Evolutionary conservation across 2,888 invertebrate genomes (phyloP), one percentile per base, ranked within the genome.

Genomic region (Latheticus oryzae): DNA sequence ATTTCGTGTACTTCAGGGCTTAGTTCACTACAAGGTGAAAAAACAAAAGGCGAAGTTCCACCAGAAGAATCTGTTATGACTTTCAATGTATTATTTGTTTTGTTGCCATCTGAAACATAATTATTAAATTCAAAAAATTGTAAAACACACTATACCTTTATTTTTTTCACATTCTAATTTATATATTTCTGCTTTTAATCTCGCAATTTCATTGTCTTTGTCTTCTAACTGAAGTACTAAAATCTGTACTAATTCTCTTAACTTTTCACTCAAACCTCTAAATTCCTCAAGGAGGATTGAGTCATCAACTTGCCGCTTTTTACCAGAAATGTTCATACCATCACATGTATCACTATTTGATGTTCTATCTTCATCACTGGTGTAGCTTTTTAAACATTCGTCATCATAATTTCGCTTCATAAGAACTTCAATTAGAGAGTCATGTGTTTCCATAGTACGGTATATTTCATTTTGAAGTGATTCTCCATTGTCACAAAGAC

Each of bases 361-460:
- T 11, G 55, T 57, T 40, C 69, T 70, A 9, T 76, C 76, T 23
- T 74, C 73, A 9, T 33, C 33, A 17, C 33, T 43, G 1, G 32
- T 1, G 15, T n/a, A 42, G 1, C 11, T 26, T 16, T 11, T 24
- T 8, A 12, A n/a, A 4, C 13, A 15, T 7, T 53, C 66, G 37
- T 67, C 68, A 2, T 47, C 40, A 60, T 17, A 30, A 8, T 47
- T 47, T 3, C 59, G 51, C 51, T 59, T 59, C 24, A 55, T 38
- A 9, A 59, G 30, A 21, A 59, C 17, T 9, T 59, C 59, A 24
- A 87, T 74, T 37, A 87, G 76, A 35, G 85, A 84, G 70, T 89
- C 88, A n/a, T 86, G 85, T 69, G 87, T 86, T 69, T 87, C 85
- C 65, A 89, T 85, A 13, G 85, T 84, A 75, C 79, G 82, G 69